Evolutionary conservation across 2,113 vertebrate species (phyloP).

Genomic region (Hystrix brachyura): DNA sequence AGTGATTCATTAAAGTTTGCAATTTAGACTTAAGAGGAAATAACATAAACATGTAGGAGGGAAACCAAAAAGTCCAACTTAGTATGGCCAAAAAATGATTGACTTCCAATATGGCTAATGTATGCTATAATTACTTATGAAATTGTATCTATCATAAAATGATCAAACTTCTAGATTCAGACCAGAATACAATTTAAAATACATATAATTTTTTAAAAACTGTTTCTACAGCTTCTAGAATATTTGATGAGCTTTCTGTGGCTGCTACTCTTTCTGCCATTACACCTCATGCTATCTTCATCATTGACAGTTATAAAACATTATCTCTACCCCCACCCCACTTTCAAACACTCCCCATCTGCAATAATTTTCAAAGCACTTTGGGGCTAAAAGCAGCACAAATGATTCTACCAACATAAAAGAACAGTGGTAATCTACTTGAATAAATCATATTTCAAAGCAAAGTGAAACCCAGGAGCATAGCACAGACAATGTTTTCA

Average conservation of each 20-base stretch:
- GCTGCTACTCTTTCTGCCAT: background rate
- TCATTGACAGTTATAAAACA: constrained; percentile 41
- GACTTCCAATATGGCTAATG: background rate
- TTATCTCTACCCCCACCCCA: background rate
- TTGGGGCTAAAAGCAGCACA: constrained; percentile 23
- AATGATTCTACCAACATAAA: constrained; percentile 32
- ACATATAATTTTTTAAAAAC: background rate
- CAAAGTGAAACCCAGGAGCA: constrained; percentile 19
- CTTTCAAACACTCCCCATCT: background rate
- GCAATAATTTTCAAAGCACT: constrained; percentile 18
- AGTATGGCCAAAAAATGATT: constrained; percentile 8
- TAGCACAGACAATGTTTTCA: background rate
- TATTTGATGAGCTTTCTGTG: background rate
- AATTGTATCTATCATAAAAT: background rate
- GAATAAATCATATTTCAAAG: constrained; percentile 62
- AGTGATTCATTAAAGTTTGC: constrained; percentile 60
- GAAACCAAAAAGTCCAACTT: constrained; percentile 24
- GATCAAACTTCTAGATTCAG: background rate
- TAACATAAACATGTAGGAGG: constrained; percentile 24
- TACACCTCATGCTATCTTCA: background rate
- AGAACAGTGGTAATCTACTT: constrained; percentile 42
- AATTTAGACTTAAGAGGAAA: constrained; percentile 64
- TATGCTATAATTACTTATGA: constrained; percentile 24
- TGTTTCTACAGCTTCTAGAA: constrained; percentile 40
- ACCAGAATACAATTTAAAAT: constrained; percentile 46